These are phyloP conservation scores for Schlechtendalia chinensis DNA, from an alignment of 1,140 invertebrate genomes.

Conservation along the genomic window DNA sequence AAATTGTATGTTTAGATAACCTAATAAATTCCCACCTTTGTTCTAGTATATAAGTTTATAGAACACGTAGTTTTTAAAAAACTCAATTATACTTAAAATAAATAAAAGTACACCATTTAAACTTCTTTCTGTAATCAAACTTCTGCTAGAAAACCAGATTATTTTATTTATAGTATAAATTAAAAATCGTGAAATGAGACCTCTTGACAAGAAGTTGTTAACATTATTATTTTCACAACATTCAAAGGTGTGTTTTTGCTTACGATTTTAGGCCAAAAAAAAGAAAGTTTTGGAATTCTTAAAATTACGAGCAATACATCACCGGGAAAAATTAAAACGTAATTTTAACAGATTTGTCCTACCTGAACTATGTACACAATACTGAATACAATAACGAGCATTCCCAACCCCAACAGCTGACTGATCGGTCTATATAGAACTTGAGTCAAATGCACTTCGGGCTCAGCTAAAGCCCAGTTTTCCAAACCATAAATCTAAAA, in stretches of 20 bases:
- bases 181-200: no score
- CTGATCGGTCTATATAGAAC: conserved; percentile 55
- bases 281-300: no score
- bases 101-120: not conserved
- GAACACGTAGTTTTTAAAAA: no score
- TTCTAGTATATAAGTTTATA: no score
- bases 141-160: not conserved
- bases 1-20: no score
- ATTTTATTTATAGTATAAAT: not conserved
- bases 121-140: not conserved
- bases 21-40: no score
- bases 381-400: conserved; percentile 58
- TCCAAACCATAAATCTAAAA: conserved; percentile 61
- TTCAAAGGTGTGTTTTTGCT: not conserved
- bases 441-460: conserved; percentile 56
- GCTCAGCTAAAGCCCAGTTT: conserved; percentile 59
- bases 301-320: not conserved
- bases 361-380: conserved; percentile 35
- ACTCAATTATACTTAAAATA: no score
- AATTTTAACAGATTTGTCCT: not conserved
- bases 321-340: not conserved
- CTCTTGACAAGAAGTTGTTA: not conserved
- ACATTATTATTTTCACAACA: not conserved
- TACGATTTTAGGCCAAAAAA: not conserved
- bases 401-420: conserved; percentile 59